Percentiles rank a stretch among this genome's conserved stretches.
phyloP scores from a whole-genome alignment of 2,113 vertebrate species.

The Antechinus flavipes region DNA sequence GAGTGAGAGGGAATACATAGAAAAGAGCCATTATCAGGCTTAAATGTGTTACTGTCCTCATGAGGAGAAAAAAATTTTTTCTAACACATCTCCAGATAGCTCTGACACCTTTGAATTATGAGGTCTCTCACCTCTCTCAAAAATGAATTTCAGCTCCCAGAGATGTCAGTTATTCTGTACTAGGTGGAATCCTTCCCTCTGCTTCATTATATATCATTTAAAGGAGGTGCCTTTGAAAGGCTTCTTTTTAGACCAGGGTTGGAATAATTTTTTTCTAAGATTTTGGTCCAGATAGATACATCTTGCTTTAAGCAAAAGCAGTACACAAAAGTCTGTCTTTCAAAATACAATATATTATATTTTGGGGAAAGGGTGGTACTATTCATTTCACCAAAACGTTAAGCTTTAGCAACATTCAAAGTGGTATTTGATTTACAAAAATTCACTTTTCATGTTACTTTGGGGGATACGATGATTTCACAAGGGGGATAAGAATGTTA shows the following conservation, averaged over 20 bases:
- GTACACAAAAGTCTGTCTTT: not conserved
- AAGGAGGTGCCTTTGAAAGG: not conserved
- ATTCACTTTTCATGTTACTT: not conserved
- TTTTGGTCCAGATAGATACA: conserved; percentile 1
- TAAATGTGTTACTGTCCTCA: conserved; percentile 51
- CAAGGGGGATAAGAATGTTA: not conserved
- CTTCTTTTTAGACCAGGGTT: not conserved
- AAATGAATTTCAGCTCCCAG: not conserved
- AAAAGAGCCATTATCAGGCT: conserved; percentile 44
- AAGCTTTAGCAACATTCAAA: not conserved
- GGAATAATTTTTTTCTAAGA: not conserved
- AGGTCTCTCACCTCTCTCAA: not conserved
- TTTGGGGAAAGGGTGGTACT: not conserved
- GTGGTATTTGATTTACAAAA: not conserved
- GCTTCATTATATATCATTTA: not conserved
- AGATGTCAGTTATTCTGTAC: not conserved
- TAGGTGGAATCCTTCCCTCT: conserved; percentile 12
- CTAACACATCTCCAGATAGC: conserved; percentile 32
- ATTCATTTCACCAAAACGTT: conserved; percentile 45
- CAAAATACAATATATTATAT: not conserved
- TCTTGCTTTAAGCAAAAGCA: not conserved
- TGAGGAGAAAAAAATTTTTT: not conserved
- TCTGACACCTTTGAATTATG: conserved; percentile 43
- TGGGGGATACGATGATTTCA: not conserved
- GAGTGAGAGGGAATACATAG: conserved; percentile 58